phyloP scores from a whole-genome alignment of 2,888 invertebrate species.

The Mongoloraphidia duomilia region DNA sequence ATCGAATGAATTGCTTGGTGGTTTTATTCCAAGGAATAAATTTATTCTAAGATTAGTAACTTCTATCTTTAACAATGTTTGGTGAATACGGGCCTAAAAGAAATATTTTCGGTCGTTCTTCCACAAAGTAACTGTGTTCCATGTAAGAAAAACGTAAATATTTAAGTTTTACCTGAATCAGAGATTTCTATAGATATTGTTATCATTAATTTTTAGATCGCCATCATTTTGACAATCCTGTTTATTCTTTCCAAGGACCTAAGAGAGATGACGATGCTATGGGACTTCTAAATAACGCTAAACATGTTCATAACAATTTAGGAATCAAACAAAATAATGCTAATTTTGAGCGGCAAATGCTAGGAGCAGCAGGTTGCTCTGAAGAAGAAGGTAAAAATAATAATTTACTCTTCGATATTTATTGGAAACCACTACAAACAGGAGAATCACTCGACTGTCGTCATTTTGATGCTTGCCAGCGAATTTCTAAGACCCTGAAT shows the following conservation, averaged over 20 bases:
- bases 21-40: too few relatives aligned
- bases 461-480: constrained; percentile 21
- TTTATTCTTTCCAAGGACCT: constrained; percentile 58
- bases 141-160: constrained; percentile 6
- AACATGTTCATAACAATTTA: constrained; percentile 44
- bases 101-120: too few relatives aligned
- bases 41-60: too few relatives aligned
- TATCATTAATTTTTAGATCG: constrained; percentile 39
- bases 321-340: constrained; percentile 40
- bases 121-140: too few relatives aligned
- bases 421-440: too few relatives aligned
- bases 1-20: too few relatives aligned
- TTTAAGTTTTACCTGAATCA: too few relatives aligned
- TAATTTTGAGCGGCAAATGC: constrained; percentile 41
- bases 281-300: constrained; percentile 40
- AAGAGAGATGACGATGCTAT: constrained; percentile 38
- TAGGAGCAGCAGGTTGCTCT: constrained; percentile 34
- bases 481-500: constrained; percentile 8
- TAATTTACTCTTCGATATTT: too few relatives aligned
- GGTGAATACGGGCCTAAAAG: too few relatives aligned
- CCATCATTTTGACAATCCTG: constrained; percentile 86
- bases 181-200: constrained; percentile 3
- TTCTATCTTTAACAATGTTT: too few relatives aligned
- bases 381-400: constrained; percentile 26
- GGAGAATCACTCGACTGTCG: neutral